These are phyloP conservation scores for Cyprinodon brontotheroides DNA, from an alignment of 2,113 vertebrate genomes.

Conservation along the genomic window DNA sequence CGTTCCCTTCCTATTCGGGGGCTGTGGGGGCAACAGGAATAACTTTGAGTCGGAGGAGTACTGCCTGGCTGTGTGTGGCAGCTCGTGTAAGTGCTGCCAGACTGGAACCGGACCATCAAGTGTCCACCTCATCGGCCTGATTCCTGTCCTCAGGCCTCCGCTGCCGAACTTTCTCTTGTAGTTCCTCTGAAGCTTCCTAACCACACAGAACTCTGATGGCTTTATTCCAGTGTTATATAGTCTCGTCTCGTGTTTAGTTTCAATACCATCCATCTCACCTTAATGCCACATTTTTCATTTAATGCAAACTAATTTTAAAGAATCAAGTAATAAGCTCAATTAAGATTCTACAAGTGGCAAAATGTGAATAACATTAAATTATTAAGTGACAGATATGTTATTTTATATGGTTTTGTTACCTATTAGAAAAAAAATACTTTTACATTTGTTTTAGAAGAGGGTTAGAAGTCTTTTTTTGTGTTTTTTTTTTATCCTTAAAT, in stretches of 20 bases:
- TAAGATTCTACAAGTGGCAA: not conserved
- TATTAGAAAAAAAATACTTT: too few species aligned
- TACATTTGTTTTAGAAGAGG: too few species aligned
- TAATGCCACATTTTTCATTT: not conserved
- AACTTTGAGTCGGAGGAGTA: slow-evolving; percentile 99
- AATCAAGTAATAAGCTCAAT: not conserved
- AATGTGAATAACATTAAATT: not conserved
- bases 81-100: slow-evolving; percentile 88
- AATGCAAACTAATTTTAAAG: not conserved
- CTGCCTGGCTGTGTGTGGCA: slow-evolving; percentile 98
- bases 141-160: slow-evolving; percentile 38
- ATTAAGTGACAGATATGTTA: not conserved
- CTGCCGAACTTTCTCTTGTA: slow-evolving; percentile 37
- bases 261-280: not conserved
- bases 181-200: slow-evolving; percentile 35
- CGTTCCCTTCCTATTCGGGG: slow-evolving; percentile 94
- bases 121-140: slow-evolving; percentile 26
- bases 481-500: too few species aligned
- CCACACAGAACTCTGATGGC: slow-evolving; percentile 30
- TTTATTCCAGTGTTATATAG: slow-evolving; percentile 11
- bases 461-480: too few species aligned
- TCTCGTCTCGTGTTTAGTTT: not conserved
- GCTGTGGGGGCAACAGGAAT: slow-evolving; percentile 98
- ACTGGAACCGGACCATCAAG: slow-evolving; percentile 31
- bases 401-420: too few species aligned